Conservation (phyloP, 2,797 vertebrate genomes). For the Lophius americanus region DNA sequence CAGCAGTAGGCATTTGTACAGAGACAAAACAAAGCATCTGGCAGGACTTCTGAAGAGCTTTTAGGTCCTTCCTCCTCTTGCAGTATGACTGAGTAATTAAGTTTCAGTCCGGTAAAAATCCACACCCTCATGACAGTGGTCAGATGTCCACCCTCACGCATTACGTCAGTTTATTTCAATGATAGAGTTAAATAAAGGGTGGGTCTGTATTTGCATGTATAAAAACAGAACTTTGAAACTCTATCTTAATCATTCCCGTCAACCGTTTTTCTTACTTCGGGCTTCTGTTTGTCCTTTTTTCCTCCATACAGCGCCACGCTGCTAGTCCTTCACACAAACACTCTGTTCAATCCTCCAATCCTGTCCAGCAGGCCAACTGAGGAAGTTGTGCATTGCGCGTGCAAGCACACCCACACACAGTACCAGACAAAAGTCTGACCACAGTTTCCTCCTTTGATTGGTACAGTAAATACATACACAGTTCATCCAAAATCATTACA, state of each 20-base stretch:
- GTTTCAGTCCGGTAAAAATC: constrained; percentile 24
- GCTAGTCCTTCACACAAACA: constrained; percentile 16
- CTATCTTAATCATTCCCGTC: constrained; percentile 29
- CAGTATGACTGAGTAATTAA: constrained; percentile 1
- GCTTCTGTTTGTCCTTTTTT: neutral
- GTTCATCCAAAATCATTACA: constrained; percentile 28
- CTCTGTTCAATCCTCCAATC: constrained; percentile 49
- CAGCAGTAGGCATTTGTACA: constrained; percentile 3
- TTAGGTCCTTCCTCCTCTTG: neutral
- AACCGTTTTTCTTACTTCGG: neutral
- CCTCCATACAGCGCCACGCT: constrained; percentile 12
- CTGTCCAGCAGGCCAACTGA: constrained; percentile 83
- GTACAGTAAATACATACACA: neutral
- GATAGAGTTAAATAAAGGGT: constrained; percentile 24
- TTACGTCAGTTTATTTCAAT: constrained; percentile 23
- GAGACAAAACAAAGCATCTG: constrained; percentile 7
- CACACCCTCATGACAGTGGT: constrained; percentile 10
- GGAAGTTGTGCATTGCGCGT: constrained; percentile 26
- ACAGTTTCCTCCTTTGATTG: too few relatives aligned
- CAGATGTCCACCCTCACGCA: constrained; percentile 19
- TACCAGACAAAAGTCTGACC: too few relatives aligned
- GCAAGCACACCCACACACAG: neutral
- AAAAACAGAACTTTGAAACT: constrained; percentile 38
- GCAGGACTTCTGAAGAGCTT: neutral
- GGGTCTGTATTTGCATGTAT: constrained; percentile 23